phyloP scores from a whole-genome alignment of 2,797 vertebrate species.

The Mormyrus proboscirostris region DNA sequence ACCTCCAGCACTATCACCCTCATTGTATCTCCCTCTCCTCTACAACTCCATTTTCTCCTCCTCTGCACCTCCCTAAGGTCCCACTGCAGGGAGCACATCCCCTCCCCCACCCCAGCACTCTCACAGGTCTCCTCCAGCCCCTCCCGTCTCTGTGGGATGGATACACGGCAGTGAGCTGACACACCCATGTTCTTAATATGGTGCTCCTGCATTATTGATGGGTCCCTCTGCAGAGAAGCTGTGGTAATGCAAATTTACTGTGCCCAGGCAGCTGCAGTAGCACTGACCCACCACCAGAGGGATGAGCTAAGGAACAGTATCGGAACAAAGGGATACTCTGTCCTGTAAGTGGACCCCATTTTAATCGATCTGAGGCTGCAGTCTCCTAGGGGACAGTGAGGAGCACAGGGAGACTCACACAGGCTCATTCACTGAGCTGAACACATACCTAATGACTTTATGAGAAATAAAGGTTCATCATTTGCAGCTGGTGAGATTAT shows the following conservation, averaged over 20 bases:
- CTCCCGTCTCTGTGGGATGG: background rate
- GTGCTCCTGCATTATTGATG: slow-evolving; percentile 6
- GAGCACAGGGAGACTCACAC: background rate
- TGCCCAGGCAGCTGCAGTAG: slow-evolving; percentile 1
- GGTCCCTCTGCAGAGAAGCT: background rate
- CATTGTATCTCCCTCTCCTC: background rate
- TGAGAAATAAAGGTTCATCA: background rate
- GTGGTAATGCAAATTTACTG: slow-evolving; percentile 21
- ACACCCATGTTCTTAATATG: background rate
- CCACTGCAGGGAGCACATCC: background rate
- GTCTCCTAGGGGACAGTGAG: background rate
- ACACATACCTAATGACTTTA: background rate
- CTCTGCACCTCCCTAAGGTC: background rate
- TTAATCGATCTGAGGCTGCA: background rate
- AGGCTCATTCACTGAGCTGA: background rate
- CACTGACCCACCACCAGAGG: slow-evolving; percentile 16
- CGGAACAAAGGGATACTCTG: background rate
- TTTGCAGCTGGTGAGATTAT: background rate
- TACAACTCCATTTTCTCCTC: background rate
- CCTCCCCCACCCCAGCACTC: background rate
- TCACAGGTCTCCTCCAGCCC: background rate
- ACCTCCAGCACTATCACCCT: background rate
- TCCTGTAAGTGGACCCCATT: background rate
- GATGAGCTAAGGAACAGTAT: background rate
- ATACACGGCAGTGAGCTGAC: background rate